Evolutionary conservation across 1,140 invertebrate species (phyloP).

Genomic region (Drosophila erecta): DNA sequence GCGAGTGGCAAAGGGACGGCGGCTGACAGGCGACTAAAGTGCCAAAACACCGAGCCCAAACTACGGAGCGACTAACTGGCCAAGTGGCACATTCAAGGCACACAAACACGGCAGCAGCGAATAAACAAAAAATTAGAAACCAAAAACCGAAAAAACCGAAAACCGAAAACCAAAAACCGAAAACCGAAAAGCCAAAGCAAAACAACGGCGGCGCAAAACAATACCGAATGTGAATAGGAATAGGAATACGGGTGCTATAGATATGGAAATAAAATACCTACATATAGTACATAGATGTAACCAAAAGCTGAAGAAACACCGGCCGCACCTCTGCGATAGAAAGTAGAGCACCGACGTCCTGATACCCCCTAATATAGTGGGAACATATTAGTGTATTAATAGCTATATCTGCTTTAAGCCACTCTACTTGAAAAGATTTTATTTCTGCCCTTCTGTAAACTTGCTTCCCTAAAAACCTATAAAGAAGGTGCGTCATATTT

Average conservation of each 20-base stretch:
- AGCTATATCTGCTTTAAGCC: no score
- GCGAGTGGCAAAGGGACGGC: slow-evolving; percentile 50
- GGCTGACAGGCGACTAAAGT: slow-evolving; percentile 78
- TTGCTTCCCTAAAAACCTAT: no score
- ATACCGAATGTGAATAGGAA: slow-evolving; percentile 41
- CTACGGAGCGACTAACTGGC: slow-evolving; percentile 53
- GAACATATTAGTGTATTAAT: no score
- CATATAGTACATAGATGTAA: slow-evolving; percentile 58
- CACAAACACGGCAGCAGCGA: slow-evolving; percentile 8
- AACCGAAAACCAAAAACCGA: slow-evolving; percentile 46
- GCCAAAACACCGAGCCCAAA: slow-evolving; percentile 18
- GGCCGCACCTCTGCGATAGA: slow-evolving; percentile 60
- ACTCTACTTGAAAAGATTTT: no score
- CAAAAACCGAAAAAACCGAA: slow-evolving; percentile 1
- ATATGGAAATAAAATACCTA: slow-evolving; percentile 58
- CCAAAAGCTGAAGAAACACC: slow-evolving; percentile 65
- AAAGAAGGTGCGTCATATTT: no score
- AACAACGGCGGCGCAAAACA: slow-evolving; percentile 53
- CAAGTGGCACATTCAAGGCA: slow-evolving; percentile 43
- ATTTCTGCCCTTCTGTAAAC: no score
- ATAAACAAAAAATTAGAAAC: slow-evolving; percentile 29
- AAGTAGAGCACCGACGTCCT: background rate
- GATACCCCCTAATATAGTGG: slow-evolving; percentile 1
- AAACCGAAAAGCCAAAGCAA: slow-evolving; percentile 59
- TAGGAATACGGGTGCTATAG: slow-evolving; percentile 26